phyloP scores from a whole-genome alignment of 2,888 invertebrate species.

The Amitus sp. region DNA sequence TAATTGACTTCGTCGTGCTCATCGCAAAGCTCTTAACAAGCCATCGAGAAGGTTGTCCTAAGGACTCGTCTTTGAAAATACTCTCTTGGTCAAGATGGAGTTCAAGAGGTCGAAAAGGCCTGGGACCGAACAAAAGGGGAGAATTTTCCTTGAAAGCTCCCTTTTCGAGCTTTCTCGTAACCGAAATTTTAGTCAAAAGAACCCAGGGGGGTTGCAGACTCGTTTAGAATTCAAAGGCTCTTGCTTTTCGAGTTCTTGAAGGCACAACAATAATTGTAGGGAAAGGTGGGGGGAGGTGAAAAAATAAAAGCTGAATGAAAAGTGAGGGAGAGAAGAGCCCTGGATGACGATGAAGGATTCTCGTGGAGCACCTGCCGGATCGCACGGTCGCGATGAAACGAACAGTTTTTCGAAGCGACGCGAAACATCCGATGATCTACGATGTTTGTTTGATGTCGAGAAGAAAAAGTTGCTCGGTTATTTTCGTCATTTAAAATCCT shows the following conservation, averaged over 20 bases:
- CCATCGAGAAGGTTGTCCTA: conserved; percentile 28
- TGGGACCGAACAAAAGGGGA: conserved; percentile 2
- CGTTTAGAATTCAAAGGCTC: no score
- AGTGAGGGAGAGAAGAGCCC: conserved; percentile 1
- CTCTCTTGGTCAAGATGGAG: conserved; percentile 4
- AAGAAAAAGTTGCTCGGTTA: conserved; percentile 6
- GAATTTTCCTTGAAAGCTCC: no score
- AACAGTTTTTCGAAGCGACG: conserved; percentile 22
- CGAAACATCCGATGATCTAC: conserved; percentile 40
- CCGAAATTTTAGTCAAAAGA: no score
- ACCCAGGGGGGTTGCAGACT: no score
- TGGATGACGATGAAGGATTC: conserved; percentile 14
- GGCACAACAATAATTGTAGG: no score
- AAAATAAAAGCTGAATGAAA: conserved; percentile 20
- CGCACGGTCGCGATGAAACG: conserved; percentile 41
- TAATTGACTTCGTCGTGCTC: conserved; percentile 44
- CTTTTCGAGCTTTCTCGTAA: no score
- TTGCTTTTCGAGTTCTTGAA: no score
- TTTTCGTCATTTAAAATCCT: neutral
- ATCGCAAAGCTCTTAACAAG: conserved; percentile 44
- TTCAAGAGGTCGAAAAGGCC: neutral
- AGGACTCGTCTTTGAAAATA: conserved; percentile 2
- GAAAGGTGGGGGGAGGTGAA: no score
- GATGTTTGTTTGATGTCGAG: conserved; percentile 6
- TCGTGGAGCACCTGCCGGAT: conserved; percentile 38